phyloP scores from a whole-genome alignment of 2,888 invertebrate genomes.

The Drosophila nigritarsus region DNA sequence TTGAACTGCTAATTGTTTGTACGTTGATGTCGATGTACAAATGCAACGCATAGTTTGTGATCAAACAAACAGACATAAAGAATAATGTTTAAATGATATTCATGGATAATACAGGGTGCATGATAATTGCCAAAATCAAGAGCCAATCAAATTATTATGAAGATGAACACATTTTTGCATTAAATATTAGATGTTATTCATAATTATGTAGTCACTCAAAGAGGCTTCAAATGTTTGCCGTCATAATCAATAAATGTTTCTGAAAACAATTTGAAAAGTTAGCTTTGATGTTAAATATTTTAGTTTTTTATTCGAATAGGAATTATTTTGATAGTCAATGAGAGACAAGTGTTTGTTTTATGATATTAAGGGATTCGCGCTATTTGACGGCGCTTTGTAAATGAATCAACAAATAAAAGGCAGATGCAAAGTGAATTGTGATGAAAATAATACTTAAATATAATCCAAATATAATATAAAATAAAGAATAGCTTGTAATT shows the following conservation, averaged over 20 bases:
- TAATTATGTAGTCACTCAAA: slow-evolving; percentile 20
- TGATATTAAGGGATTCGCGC: slow-evolving; percentile 25
- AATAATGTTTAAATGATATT: slow-evolving; percentile 17
- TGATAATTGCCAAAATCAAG: slow-evolving; percentile 56
- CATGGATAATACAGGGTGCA: slow-evolving; percentile 75
- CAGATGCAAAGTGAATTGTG: slow-evolving; percentile 85
- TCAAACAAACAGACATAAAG: not conserved
- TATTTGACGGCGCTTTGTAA: slow-evolving; percentile 46
- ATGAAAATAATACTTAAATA: slow-evolving; percentile 69
- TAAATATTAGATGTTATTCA: slow-evolving; percentile 15
- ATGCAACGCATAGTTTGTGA: slow-evolving; percentile 20
- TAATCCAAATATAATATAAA: slow-evolving; percentile 28
- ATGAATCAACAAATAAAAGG: slow-evolving; percentile 58
- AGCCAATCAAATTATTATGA: slow-evolving; percentile 41
- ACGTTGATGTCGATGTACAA: not conserved
- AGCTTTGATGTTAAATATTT: slow-evolving; percentile 19
- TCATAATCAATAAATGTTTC: slow-evolving; percentile 28
- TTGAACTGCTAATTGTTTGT: slow-evolving; percentile 41
- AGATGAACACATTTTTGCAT: slow-evolving; percentile 20
- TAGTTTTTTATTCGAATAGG: not conserved
- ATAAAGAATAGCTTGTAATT: slow-evolving; percentile 2
- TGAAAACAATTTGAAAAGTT: slow-evolving; percentile 21
- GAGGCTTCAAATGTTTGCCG: slow-evolving; percentile 7
- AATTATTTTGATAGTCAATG: slow-evolving; percentile 16
- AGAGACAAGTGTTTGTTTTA: slow-evolving; percentile 16